phyloP scores from a whole-genome alignment of 2,797 vertebrate genomes.

The Enteromius unitaeniatus region DNA sequence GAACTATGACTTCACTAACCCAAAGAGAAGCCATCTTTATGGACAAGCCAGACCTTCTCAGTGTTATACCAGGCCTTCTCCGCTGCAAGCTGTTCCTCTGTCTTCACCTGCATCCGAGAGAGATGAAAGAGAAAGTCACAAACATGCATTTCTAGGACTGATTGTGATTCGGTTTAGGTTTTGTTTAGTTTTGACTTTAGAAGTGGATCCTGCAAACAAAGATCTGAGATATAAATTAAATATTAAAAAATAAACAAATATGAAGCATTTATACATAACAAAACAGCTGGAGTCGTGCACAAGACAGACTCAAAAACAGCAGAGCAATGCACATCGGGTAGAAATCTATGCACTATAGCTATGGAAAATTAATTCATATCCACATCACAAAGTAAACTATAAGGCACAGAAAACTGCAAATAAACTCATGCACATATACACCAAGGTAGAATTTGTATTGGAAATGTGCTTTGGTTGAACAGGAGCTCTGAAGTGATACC shows the following conservation, averaged over 20 bases:
- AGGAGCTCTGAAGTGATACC: neutral
- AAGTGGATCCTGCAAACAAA: neutral
- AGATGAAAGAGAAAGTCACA: neutral
- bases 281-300: neutral
- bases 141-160: neutral
- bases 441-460: neutral
- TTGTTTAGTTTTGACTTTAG: neutral
- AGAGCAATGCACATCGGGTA: neutral
- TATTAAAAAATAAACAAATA: neutral
- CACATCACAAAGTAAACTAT: neutral
- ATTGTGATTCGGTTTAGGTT: neutral
- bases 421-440: neutral
- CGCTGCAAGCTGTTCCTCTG: conserved; percentile 89
- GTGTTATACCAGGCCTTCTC: conserved; percentile 94
- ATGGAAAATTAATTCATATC: neutral
- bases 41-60: conserved; percentile 96
- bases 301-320: neutral
- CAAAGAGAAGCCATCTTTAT: conserved; percentile 96
- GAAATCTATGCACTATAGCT: neutral
- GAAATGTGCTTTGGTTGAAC: conserved; percentile 15
- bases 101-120: conserved; percentile 82
- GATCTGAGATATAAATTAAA: neutral
- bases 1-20: conserved; percentile 77
- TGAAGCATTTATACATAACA: neutral
- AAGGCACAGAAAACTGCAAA: neutral